phyloP scores from a whole-genome alignment of 2,113 vertebrate genomes.

The Melanostigma gelatinosum region DNA sequence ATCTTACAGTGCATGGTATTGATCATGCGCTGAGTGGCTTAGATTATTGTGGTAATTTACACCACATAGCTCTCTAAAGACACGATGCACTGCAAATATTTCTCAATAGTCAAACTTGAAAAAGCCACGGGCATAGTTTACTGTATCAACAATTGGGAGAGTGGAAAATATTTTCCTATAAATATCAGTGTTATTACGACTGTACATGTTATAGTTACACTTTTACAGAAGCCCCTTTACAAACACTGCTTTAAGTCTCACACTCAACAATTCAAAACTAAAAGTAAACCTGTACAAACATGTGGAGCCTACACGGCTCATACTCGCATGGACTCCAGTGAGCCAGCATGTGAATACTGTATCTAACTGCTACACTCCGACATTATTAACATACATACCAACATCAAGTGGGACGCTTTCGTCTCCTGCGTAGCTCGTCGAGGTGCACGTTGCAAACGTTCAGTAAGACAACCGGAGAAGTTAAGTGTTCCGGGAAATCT shows the following conservation, averaged over 20 bases:
- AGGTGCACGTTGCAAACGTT: constrained; percentile 12
- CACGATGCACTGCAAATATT: background rate
- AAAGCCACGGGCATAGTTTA: background rate
- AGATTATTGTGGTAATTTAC: background rate
- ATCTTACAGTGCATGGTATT: background rate
- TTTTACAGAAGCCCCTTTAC: too few species aligned
- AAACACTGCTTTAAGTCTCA: background rate
- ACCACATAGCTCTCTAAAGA: background rate
- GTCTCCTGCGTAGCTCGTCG: constrained; percentile 16
- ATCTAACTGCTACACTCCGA: background rate
- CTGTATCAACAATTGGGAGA: background rate
- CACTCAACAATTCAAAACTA: too few species aligned
- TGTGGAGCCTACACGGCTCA: background rate
- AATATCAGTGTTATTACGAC: background rate
- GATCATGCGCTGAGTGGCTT: background rate
- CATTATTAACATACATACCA: constrained; percentile 61
- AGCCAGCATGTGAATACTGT: background rate
- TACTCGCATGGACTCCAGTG: background rate
- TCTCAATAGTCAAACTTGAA: background rate
- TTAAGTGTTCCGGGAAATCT: constrained; percentile 64
- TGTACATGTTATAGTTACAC: background rate
- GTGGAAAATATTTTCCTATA: background rate
- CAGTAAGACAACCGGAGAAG: background rate
- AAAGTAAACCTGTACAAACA: background rate
- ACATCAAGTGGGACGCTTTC: constrained; percentile 27